Percentiles rank a stretch among this genome's conserved stretches.
Evolutionary conservation across 2,797 vertebrate species (phyloP).

Genomic region (Triplophysa yarkandensis): DNA sequence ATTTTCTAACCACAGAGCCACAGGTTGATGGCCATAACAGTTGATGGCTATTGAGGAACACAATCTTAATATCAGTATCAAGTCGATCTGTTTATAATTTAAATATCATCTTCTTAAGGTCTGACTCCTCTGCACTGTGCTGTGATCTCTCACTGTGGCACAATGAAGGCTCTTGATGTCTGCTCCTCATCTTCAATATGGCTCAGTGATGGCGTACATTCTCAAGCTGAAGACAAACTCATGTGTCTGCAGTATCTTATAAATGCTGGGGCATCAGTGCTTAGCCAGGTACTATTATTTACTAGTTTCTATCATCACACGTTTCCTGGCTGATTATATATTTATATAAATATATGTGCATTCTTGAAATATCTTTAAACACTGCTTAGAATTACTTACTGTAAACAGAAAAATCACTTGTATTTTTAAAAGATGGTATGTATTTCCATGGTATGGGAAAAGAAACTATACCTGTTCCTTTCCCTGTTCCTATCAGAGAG

Average conservation of each 20-base stretch:
- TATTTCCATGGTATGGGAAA: conserved; percentile 16
- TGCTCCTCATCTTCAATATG: conserved; percentile 52
- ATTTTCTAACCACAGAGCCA: no score
- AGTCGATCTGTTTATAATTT: background rate
- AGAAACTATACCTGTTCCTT: conserved; percentile 15
- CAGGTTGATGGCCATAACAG: no score
- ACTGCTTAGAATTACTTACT: background rate
- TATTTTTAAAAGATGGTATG: background rate
- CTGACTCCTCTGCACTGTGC: conserved; percentile 89
- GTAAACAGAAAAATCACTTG: background rate
- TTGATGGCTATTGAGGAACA: background rate
- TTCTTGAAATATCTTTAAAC: background rate
- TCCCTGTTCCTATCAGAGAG: conserved; percentile 33
- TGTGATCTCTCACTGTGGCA: conserved; percentile 81
- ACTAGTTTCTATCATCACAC: background rate
- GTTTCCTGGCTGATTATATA: no score
- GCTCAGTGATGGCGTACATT: conserved; percentile 61
- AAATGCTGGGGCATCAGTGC: conserved; percentile 75
- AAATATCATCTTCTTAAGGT: conserved; percentile 66
- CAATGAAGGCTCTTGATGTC: conserved; percentile 66
- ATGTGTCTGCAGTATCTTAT: conserved; percentile 80
- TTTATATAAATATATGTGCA: no score
- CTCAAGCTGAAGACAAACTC: conserved; percentile 73
- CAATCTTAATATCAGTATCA: background rate
- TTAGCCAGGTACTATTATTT: conserved; percentile 79